Base-by-base conservation (phyloP, 2,113 vertebrate species). In the Bambusicola thoracicus region DNA sequence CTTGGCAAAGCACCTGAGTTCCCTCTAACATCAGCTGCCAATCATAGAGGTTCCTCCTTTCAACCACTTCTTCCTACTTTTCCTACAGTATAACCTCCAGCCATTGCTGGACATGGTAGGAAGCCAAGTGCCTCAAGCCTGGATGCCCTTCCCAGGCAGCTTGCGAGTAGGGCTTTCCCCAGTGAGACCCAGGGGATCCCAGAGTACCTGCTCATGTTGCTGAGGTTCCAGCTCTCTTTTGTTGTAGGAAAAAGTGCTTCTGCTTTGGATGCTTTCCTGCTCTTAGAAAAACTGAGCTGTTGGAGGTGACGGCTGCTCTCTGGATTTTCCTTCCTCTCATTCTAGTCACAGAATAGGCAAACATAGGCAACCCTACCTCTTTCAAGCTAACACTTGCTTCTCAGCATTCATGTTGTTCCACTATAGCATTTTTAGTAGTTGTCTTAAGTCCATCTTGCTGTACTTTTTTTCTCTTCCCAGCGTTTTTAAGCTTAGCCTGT, bases 61-160 rank as follows among this genome's bases (percentile, higher is more conserved):
- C 55, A 67, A 20, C 43, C 32, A 10, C 63, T 38, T 49, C 25
- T 75, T 79, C 63, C 38, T 44, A 94, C 27, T n/a, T 13, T 81
- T 27, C 21, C 67, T 61, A 3, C 44, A 8, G 2, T 10, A 12
- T 77, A 48, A 68, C 95, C 75, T 59, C 61, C 34, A 61, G 63
- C 40, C 16, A 25, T 56, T 44, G 30, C 53, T 0, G 0, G 1
- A 0, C 21, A 3, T 32, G 79, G 72, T 53, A 63, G 55, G 12
- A 40, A 61, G 41, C 79, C 61, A 67, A 20, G 69, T 61, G 21
- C 55, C 61, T 73, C 41, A 36, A 5, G 27, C 20, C 25, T 2
- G 17, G 62, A 16, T 85, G 43, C 22, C n/a, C 61, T 85, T 41
- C 18, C 74, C 41, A 67, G 34, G 25, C 38, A 44, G 72, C 38